Base-by-base conservation (phyloP, 2,888 invertebrate genomes). In the Drosophila formosana region DNA sequence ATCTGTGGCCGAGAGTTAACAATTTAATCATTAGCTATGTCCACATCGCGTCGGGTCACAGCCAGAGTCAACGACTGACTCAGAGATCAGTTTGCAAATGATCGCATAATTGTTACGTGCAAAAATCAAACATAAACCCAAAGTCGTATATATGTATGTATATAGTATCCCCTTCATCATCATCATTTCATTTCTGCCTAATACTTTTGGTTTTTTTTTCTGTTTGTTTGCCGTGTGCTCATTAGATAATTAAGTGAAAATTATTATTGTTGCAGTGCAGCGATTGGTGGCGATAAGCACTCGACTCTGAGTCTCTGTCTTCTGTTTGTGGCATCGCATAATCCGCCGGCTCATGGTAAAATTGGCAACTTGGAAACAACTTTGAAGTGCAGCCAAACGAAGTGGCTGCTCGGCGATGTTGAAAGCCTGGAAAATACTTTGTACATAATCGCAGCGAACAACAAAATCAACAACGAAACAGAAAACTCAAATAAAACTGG, bases 211-310 rank as follows among this genome's bases (percentile, higher is more conserved):
- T 18, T 18, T 18, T 18, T 18, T 18, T 18, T 2, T 1, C 18
- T 18, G 18, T 56, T 52, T 66, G 57, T 53, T 46, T 68, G 51
- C 32, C 25, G 46, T 61, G 47, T 66, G 69, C 70, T 84, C 80
- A 81, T 83, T 81, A 80, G 89, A 81, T 88, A 89, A 90, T 90
- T 90, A 90, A 89, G 83, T 84, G 82, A 82, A 90, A 90, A 90
- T 90, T 90, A 88, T 87, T 87, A 88, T 88, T 82, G 82, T 80
- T 85, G 72, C 77, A 76, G 67, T 82, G 71, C 78, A 52, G 43
- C 58, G 53, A 68, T 68, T 68, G 45, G 23, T 28, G 13, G 30
- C 63, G 88, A 81, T 78, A 78, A 80, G 81, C 78, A 39, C 51
- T 51, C 55, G 28, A 46, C 50, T 56, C 41, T 1, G 37, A 32